Conservation (phyloP, 2,113 vertebrate species). For the Engystomops pustulosus region DNA sequence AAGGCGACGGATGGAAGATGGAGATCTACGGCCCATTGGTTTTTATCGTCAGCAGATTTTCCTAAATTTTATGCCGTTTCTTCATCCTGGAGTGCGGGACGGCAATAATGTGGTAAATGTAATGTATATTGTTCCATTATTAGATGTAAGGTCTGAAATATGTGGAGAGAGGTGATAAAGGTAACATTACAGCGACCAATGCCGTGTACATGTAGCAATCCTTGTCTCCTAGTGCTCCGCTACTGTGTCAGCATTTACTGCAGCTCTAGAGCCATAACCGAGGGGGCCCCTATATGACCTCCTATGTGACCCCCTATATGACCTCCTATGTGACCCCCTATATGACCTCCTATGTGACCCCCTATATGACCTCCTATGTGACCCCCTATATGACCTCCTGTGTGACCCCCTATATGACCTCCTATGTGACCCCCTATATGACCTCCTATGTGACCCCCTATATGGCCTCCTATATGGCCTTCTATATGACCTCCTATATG, state of each 20-base stretch:
- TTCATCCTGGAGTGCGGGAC: not conserved
- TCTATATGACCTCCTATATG: too few relatives aligned
- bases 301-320: too few relatives aligned
- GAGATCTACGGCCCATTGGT: not conserved
- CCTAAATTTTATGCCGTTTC: not conserved
- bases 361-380: too few relatives aligned
- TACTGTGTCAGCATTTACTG: not conserved
- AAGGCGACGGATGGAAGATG: not conserved
- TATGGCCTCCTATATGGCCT: too few relatives aligned
- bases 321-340: too few relatives aligned
- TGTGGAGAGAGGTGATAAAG: not conserved
- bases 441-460: too few relatives aligned
- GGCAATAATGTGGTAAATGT: not conserved
- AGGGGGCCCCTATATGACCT: too few relatives aligned
- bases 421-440: too few relatives aligned
- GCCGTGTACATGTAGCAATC: not conserved
- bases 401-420: too few relatives aligned
- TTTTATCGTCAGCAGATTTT: constrained; percentile 1
- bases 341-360: too few relatives aligned
- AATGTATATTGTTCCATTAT: not conserved
- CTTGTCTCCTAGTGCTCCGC: not conserved
- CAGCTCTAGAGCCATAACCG: too few relatives aligned
- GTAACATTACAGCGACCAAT: not conserved
- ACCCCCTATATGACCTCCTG: too few relatives aligned
- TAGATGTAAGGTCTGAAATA: not conserved